A percentile compares a stretch with the other conserved stretches of the same genome.
phyloP scores from a whole-genome alignment of 1,140 invertebrate genomes.

The Orchestia grillus region DNA sequence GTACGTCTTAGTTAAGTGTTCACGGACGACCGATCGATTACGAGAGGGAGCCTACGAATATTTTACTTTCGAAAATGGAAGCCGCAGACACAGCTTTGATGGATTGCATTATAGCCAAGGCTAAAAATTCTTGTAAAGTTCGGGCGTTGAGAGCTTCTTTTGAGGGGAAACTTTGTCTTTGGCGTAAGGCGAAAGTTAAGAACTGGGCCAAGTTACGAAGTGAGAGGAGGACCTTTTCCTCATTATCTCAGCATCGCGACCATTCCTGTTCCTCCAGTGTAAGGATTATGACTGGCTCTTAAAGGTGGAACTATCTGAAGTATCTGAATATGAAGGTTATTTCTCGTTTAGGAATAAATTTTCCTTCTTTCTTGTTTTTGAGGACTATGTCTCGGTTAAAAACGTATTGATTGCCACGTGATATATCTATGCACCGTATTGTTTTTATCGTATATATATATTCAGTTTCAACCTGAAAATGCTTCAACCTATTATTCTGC shows the following conservation, averaged over 20 bases:
- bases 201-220: neutral
- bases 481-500: neutral
- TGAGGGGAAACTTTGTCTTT: neutral
- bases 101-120: neutral
- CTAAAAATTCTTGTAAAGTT: constrained; percentile 2
- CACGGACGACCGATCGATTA: neutral
- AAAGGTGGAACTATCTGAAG: neutral
- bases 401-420: too few species aligned
- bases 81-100: neutral
- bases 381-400: too few species aligned
- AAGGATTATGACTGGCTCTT: neutral
- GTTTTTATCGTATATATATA: too few species aligned
- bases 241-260: neutral
- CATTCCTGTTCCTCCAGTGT: neutral
- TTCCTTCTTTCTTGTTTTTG: too few species aligned
- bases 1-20: neutral
- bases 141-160: neutral
- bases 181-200: neutral
- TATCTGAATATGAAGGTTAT: neutral
- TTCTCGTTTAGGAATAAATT: too few species aligned
- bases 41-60: neutral
- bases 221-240: neutral
- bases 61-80: neutral
- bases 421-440: too few species aligned
- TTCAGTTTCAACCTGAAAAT: too few species aligned